phyloP scores from a whole-genome alignment of 2,888 invertebrate species.

The Euphydryas editha region DNA sequence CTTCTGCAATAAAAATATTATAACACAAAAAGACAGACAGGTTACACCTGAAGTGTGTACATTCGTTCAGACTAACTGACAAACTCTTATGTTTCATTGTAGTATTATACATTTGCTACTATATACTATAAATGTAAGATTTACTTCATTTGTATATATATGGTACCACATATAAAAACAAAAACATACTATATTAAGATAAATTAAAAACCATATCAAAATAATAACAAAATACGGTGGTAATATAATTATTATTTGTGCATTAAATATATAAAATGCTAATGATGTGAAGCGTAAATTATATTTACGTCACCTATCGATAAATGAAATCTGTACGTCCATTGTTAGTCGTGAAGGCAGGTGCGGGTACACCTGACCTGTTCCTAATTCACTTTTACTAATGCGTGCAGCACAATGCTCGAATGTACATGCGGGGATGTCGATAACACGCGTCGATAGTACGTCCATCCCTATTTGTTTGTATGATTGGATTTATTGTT shows the following conservation, averaged over 20 bases:
- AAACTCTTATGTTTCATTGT: too few relatives aligned
- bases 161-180: too few relatives aligned
- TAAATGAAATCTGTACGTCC: slow-evolving; percentile 15
- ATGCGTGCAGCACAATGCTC: slow-evolving; percentile 45
- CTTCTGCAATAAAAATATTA: too few relatives aligned
- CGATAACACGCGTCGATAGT: slow-evolving; percentile 42
- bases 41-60: too few relatives aligned
- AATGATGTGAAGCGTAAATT: slow-evolving; percentile 9
- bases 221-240: not conserved
- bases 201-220: not conserved
- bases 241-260: too few relatives aligned
- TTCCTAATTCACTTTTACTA: slow-evolving; percentile 62
- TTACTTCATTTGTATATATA: too few relatives aligned
- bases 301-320: slow-evolving; percentile 10
- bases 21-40: too few relatives aligned
- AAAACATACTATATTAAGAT: too few relatives aligned
- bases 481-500: slow-evolving; percentile 1
- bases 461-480: slow-evolving; percentile 27
- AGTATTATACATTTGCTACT: too few relatives aligned
- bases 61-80: too few relatives aligned
- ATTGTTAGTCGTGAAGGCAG: slow-evolving; percentile 37
- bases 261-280: slow-evolving; percentile 4
- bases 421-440: slow-evolving; percentile 47
- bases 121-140: too few relatives aligned
- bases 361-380: slow-evolving; percentile 53